phyloP scores from a whole-genome alignment of 2,888 invertebrate genomes.

The Stenichneumon culpator region DNA sequence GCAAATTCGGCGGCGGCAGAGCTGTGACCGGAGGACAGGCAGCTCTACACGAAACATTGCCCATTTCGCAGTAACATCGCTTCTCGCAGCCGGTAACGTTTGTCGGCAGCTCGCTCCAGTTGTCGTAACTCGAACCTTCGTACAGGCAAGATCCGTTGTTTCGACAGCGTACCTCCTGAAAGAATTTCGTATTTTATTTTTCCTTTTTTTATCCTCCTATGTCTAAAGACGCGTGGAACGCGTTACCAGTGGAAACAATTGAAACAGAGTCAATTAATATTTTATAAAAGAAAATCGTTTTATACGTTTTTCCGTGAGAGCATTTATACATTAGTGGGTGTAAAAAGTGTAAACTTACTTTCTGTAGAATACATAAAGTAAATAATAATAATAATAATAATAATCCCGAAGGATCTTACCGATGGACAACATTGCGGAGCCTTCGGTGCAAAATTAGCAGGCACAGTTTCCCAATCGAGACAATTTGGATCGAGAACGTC shows the following conservation, averaged over 20 bases:
- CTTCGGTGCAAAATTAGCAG: slow-evolving; percentile 89
- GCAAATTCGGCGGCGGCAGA: slow-evolving; percentile 90
- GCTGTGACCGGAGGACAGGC: slow-evolving; percentile 92
- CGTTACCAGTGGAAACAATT: too few relatives aligned
- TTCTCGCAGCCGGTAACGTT: slow-evolving; percentile 94
- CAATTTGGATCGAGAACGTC: slow-evolving; percentile 94
- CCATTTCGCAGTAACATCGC: slow-evolving; percentile 95
- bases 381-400: too few relatives aligned
- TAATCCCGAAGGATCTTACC: slow-evolving; percentile 69
- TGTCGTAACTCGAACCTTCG: slow-evolving; percentile 88
- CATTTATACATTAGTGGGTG: too few relatives aligned
- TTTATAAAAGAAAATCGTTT: too few relatives aligned
- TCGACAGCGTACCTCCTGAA: slow-evolving; percentile 90
- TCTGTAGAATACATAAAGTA: too few relatives aligned
- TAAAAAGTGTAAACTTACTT: too few relatives aligned
- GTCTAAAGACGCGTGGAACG: neutral
- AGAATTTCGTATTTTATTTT: slow-evolving; percentile 21
- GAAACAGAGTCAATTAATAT: too few relatives aligned
- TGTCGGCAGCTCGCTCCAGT: slow-evolving; percentile 94
- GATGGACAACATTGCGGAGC: slow-evolving; percentile 93
- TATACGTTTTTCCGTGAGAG: too few relatives aligned
- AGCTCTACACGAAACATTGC: slow-evolving; percentile 93
- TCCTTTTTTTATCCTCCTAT: neutral
- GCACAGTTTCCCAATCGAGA: slow-evolving; percentile 94
- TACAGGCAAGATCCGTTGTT: slow-evolving; percentile 94